These are phyloP conservation scores for Spilosoma lubricipeda DNA, from an alignment of 2,888 invertebrate species.

Conservation along the genomic window DNA sequence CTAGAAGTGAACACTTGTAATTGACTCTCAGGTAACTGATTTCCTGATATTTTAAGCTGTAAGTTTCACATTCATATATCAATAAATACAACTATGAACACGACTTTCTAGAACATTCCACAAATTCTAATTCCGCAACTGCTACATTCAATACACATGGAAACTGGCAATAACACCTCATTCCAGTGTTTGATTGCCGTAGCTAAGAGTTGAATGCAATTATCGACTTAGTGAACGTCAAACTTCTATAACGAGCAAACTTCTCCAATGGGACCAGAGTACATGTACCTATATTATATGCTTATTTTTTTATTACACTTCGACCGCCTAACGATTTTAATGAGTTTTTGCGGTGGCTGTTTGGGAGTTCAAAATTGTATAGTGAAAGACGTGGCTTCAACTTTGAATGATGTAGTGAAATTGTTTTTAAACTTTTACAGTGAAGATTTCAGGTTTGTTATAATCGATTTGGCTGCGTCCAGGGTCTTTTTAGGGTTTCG, in stretches of 20 bases:
- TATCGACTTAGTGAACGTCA: constrained; percentile 53
- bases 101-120: neutral
- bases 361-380: constrained; percentile 23
- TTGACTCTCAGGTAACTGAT: too few species aligned
- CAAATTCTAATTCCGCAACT: neutral
- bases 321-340: constrained; percentile 40
- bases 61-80: too few species aligned
- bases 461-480: neutral
- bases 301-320: constrained; percentile 41
- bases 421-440: constrained; percentile 3
- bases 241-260: constrained; percentile 66
- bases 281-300: constrained; percentile 39
- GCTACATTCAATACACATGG: neutral
- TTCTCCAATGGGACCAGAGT: constrained; percentile 48
- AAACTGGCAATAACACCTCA: constrained; percentile 16
- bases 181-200: constrained; percentile 47
- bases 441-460: neutral
- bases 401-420: constrained; percentile 19
- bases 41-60: too few species aligned
- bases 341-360: constrained; percentile 38
- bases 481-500: neutral
- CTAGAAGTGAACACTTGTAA: too few species aligned
- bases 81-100: too few species aligned
- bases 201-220: constrained; percentile 55
- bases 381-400: constrained; percentile 14